A percentile compares a stretch with the other conserved stretches of the same genome.
Evolutionary conservation across 2,797 vertebrate genomes (phyloP).

Genomic region (Artibeus lituratus): DNA sequence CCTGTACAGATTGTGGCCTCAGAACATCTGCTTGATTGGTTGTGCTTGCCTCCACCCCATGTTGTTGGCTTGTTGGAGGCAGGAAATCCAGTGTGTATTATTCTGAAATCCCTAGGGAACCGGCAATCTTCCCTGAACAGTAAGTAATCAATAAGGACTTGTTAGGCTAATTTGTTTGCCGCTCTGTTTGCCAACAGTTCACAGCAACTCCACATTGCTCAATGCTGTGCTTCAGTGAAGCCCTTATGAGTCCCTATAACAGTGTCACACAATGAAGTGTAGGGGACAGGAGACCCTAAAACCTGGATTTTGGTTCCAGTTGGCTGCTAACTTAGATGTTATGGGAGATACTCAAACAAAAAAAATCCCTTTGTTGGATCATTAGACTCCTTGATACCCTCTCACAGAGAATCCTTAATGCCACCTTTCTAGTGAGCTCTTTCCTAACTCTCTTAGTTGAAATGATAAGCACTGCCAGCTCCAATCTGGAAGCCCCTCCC

Average conservation of each 20-base stretch:
- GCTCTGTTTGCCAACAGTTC: slow-evolving; percentile 71
- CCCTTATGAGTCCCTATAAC: neutral
- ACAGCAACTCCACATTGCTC: slow-evolving; percentile 12
- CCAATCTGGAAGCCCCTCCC: neutral
- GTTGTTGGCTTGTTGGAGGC: slow-evolving; percentile 20
- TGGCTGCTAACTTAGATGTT: neutral
- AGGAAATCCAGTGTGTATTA: slow-evolving; percentile 50
- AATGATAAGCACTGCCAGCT: neutral
- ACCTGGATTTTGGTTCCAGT: neutral
- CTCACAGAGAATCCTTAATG: neutral
- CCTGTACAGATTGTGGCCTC: neutral
- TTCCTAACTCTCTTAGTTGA: neutral
- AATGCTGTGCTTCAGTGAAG: neutral
- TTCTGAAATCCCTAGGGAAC: slow-evolving; percentile 24
- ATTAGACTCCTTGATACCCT: neutral
- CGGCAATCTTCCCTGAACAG: slow-evolving; percentile 50
- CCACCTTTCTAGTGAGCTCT: neutral
- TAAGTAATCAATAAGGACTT: slow-evolving; percentile 69
- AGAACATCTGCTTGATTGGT: neutral
- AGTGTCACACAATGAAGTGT: neutral
- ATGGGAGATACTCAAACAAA: neutral
- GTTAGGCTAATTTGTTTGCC: slow-evolving; percentile 66
- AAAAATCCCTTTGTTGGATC: neutral
- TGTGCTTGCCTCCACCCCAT: neutral
- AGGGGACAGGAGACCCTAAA: neutral